Evolutionary conservation across 2,113 vertebrate species (phyloP), one percentile per base, ranked within the genome.

Genomic region (Bos javanicus): DNA sequence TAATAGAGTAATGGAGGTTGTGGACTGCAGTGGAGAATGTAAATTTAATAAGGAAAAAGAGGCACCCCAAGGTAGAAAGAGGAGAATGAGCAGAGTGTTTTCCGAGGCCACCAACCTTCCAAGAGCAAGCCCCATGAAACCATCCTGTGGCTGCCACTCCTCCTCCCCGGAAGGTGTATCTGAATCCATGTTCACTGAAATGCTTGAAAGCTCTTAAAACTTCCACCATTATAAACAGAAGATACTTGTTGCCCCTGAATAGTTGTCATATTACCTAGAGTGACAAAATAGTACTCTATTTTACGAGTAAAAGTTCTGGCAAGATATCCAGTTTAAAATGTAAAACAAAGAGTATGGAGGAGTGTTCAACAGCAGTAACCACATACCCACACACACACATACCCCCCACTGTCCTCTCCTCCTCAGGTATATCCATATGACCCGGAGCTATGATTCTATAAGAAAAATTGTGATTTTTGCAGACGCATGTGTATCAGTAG

Each of bases 231-330:
- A 48, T 83, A 78, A 67, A 87, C 39, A 3, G 13, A 92, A 80
- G 9, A 85, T 30, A 26, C 23, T 78, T n/a, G 21, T 25, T 94
- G 19, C 90, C 67, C 43, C 17, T 16, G 3, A 97, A 95, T 13
- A 14, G 3, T 26, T 67, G 4, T 36, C 89, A 1, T 46, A 13
- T 82, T 94, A 92, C 46, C 25, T 64, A 4, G 16, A 83, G 3
- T 52, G 30, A 39, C 92, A 93, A 46, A 96, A 23, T 4, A 80
- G 30, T 33, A 23, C 81, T 82, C n/a, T 93, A 33, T 71, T 67
- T 97, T 74, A 86, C 0, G 95, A 94, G 80, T 33, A 9, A 95
- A 59, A 90, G 36, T 36, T 91, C 86, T 91, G 67, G 16, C 46
- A 74, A 59, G 50, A 23, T 28, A 62, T 1, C 30, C 19, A 62